Base-by-base conservation (phyloP, 2,113 vertebrate species). In the Hemicordylus capensis region DNA sequence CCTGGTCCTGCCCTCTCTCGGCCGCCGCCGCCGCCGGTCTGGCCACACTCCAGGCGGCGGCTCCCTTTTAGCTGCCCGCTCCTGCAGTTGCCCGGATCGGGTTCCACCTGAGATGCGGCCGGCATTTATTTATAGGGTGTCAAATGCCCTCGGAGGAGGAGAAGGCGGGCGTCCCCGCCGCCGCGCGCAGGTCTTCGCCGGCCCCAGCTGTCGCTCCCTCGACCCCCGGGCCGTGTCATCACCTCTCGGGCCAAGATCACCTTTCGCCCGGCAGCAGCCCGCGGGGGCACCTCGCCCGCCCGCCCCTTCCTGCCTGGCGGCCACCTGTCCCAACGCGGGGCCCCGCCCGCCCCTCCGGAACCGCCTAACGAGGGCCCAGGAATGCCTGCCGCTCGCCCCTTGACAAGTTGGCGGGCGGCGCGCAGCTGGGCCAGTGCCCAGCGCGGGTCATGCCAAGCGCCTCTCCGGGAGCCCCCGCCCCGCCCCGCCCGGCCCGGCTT, bases 91-190 rank as follows among this genome's bases (percentile, higher is more conserved):
- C 92, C 89, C 37, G 89, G 82, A 76, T 90, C 89, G 84, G 86
- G 87, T 94, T 94, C 92, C 91, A 91, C 90, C 90, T 80, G 90
- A 93, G 89, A 90, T 86, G 3, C 20, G 12, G 14, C 31, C 86
- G 81, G 87, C 84, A 85, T 95, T 95, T 97, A 97, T 97, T 97
- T 96, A 96, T 96, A 97, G 96, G 93, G 92, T 94, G 88, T 95
- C 93, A 96, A 94, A 96, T 96, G 93, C 93, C 87, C 93, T 76
- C 86, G 89, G 93, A 87, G 90, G 91, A 88, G 93, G 81, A 31
- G 4, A 5, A 31, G 76, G 24, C 19, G 31, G 28, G 19, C 28
- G 48, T 34, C 48, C 74, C 28, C 31, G 22, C 46, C 46, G n/a
- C 4, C 0, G 2, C 26, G 46, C 22, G 39, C 14, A n/a, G n/a